phyloP scores from a whole-genome alignment of 2,113 vertebrate genomes.

The Onychostruthus taczanowskii region DNA sequence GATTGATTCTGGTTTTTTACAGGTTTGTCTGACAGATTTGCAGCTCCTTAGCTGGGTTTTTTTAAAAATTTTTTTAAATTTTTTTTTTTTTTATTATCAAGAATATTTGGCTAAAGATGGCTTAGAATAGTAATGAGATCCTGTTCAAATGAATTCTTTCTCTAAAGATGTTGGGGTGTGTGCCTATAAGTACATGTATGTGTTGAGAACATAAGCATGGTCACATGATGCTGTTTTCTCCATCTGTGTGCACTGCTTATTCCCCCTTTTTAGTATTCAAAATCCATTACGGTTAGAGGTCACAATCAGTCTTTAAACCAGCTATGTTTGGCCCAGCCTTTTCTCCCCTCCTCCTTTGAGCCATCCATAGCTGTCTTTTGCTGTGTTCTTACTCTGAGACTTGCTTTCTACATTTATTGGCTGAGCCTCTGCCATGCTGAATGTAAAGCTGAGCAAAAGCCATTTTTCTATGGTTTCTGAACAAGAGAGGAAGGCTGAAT shows the following conservation, averaged over 20 bases:
- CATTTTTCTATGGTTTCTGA: neutral
- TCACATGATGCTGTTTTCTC: neutral
- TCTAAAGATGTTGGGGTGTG: neutral
- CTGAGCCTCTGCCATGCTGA: neutral
- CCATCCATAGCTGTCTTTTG: neutral
- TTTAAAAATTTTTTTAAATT: too few relatives aligned
- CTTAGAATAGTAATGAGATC: neutral
- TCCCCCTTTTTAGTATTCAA: neutral
- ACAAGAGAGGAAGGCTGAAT: neutral
- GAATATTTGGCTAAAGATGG: neutral
- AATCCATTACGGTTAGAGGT: neutral
- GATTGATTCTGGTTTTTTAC: neutral
- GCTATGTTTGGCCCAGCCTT: neutral
- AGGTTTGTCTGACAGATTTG: neutral
- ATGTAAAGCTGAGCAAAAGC: neutral
- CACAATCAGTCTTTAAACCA: neutral
- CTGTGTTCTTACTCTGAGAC: neutral
- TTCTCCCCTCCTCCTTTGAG: neutral
- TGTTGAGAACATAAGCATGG: neutral
- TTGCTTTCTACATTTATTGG: neutral
- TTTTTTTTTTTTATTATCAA: neutral
- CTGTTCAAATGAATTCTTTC: neutral
- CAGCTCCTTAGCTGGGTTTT: neutral
- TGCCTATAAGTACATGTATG: neutral
- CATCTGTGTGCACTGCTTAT: neutral